Base-by-base conservation (phyloP, 2,888 invertebrate species). In the Tenodera sinensis region DNA sequence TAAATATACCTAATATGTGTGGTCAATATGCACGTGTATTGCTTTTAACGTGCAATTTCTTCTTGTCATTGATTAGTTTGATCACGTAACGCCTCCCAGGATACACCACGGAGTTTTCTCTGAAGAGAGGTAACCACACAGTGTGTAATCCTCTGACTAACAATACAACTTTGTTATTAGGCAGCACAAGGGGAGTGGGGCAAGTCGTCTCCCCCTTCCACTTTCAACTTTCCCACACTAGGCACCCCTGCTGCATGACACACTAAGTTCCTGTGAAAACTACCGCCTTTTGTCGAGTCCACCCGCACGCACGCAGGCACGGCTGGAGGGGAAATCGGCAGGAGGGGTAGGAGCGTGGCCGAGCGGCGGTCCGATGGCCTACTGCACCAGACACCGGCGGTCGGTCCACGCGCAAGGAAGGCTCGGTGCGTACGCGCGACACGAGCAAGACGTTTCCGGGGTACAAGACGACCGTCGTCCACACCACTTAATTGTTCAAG, bases 171-270 rank as follows among this genome's bases (percentile, higher is more conserved):
- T 54, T 54, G 54, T 54, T 54, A 54, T 54, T 15, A 54, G 54
- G 54, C 54, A 15, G 54, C 54, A 15, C 20, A 54, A 71, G 54
- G 54, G 54, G 54, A 71, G 54, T 4, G 54, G 54, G 14, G 54
- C 54, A 71, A 20, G n/a, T 83, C 25, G 15, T n/a, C n/a, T n/a
- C 83, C 83, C 83, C 47, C 30, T 84, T 15, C 30, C 28, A 28
- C 30, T 20, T 84, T 84, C 42, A 54, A 85, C 47, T 86, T 86
- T 86, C 86, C 86, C 86, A 86, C 86, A 86, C 81, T 86, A 20
- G 28, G 15, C 25, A 71, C 54, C 15, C 28, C n/a, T 27, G 28
- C 54, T 15, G 28, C 28, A 28, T 83, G 28, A 83, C 28, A 83
- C 28, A 83, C 28, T 6, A 3, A 83, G 28, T 30, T 34, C 28